Evolutionary conservation across 2,888 invertebrate species (phyloP).

Genomic region (Drosophila neonasuta): DNA sequence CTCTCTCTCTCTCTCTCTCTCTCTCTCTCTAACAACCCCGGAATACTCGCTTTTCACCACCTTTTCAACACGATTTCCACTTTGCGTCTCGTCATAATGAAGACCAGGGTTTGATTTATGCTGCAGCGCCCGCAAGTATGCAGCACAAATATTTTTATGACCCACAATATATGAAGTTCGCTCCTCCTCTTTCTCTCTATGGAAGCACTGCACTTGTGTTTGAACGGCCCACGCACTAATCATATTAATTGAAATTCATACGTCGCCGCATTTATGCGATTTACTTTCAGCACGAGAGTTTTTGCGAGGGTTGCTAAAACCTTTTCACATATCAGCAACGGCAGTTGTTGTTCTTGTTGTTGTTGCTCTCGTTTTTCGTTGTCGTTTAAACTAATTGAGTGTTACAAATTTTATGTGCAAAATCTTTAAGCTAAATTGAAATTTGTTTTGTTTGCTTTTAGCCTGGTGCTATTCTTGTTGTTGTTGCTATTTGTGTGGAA

Average conservation of each 20-base stretch:
- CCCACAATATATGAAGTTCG: slow-evolving; percentile 60
- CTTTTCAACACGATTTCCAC: slow-evolving; percentile 43
- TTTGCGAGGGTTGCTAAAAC: slow-evolving; percentile 58
- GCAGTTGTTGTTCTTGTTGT: slow-evolving; percentile 18
- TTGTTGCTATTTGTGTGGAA: slow-evolving; percentile 31
- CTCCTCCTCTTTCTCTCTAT: neutral
- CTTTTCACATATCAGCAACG: slow-evolving; percentile 29
- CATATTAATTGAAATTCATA: slow-evolving; percentile 78
- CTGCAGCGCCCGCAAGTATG: slow-evolving; percentile 75
- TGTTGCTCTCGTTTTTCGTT: slow-evolving; percentile 49
- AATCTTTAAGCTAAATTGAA: slow-evolving; percentile 78
- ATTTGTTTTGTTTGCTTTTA: slow-evolving; percentile 67
- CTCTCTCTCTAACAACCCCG: slow-evolving; percentile 39
- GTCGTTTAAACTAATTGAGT: slow-evolving; percentile 79
- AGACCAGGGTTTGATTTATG: slow-evolving; percentile 72
- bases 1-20: too few species aligned
- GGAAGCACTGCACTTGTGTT: slow-evolving; percentile 59
- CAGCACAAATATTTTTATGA: slow-evolving; percentile 74
- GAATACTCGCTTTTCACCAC: slow-evolving; percentile 53
- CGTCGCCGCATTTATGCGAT: slow-evolving; percentile 73
- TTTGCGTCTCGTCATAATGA: slow-evolving; percentile 58
- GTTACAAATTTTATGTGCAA: slow-evolving; percentile 79
- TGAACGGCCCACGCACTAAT: slow-evolving; percentile 66
- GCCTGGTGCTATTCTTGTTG: slow-evolving; percentile 26
- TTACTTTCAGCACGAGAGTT: slow-evolving; percentile 39